Percentiles rank a stretch among this genome's conserved stretches.
These are phyloP conservation scores for Drosophila auraria DNA, from an alignment of 1,140 invertebrate species.

Conservation along the genomic window DNA sequence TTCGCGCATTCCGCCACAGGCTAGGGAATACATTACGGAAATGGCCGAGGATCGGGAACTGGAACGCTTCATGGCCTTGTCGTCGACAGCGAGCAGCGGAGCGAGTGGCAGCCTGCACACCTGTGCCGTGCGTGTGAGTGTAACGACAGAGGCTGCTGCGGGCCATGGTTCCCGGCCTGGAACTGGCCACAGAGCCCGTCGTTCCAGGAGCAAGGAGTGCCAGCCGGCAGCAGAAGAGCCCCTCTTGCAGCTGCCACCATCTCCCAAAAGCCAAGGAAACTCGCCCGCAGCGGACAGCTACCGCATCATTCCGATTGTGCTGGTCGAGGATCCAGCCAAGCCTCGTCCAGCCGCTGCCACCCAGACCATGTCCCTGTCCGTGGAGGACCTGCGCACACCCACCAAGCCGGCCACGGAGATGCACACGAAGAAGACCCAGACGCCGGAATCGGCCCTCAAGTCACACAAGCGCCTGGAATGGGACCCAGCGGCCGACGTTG, in stretches of 20 bases:
- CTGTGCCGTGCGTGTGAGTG: slow-evolving; percentile 6
- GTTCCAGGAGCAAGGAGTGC: not conserved
- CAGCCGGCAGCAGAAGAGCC: not conserved
- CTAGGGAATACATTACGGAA: slow-evolving; percentile 40
- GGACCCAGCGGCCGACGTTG: slow-evolving; percentile 82
- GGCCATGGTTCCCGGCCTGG: not conserved
- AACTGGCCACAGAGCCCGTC: not conserved
- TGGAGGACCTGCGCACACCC: slow-evolving; percentile 64
- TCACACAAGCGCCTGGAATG: slow-evolving; percentile 78
- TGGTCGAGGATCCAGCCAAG: slow-evolving; percentile 3
- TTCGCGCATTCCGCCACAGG: slow-evolving; percentile 46
- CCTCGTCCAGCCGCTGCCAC: not conserved
- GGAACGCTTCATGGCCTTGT: slow-evolving; percentile 54
- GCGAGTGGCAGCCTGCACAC: slow-evolving; percentile 39
- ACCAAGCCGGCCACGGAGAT: slow-evolving; percentile 45
- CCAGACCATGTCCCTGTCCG: slow-evolving; percentile 40
- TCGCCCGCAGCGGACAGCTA: not conserved
- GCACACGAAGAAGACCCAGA: slow-evolving; percentile 68
- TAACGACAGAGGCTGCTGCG: not conserved
- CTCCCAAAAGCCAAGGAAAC: not conserved
- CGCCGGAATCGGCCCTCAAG: slow-evolving; percentile 74
- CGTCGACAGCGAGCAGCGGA: slow-evolving; percentile 44
- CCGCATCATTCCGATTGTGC: slow-evolving; percentile 56
- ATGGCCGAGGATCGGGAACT: slow-evolving; percentile 48
- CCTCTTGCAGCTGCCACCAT: not conserved